Evolutionary conservation across 2,113 vertebrate genomes (phyloP).

Genomic region (Ammodramus savannarum): DNA sequence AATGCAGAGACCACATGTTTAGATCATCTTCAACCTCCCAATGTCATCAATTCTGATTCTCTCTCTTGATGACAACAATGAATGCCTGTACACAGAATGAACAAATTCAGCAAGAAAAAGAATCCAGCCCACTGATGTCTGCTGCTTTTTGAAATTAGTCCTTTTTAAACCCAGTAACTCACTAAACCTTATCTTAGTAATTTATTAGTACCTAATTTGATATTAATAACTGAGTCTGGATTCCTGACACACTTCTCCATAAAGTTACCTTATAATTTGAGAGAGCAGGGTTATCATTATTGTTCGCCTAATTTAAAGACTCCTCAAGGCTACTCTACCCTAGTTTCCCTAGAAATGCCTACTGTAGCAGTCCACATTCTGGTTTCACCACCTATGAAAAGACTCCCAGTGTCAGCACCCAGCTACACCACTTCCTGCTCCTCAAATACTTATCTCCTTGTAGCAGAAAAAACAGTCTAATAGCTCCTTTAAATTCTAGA

Average conservation of each 20-base stretch:
- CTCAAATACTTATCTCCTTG: not conserved
- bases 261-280: not conserved
- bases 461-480: not conserved
- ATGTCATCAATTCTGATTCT: not conserved
- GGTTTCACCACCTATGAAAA: not conserved
- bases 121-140: not conserved
- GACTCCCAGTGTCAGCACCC: not conserved
- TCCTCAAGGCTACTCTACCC: not conserved
- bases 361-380: not conserved
- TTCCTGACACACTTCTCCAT: not conserved
- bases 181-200: not conserved
- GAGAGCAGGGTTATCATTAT: not conserved
- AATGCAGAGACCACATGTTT: not conserved
- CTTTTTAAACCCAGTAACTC: not conserved
- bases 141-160: not conserved
- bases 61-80: not conserved
- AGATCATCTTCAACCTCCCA: not conserved
- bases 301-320: not conserved
- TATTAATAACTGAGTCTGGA: not conserved
- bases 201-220: not conserved
- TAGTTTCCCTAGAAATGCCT: not conserved
- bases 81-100: not conserved
- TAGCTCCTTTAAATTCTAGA: not conserved
- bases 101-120: not conserved
- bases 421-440: not conserved